phyloP scores from a whole-genome alignment of 2,113 vertebrate genomes.

The Apus apus region DNA sequence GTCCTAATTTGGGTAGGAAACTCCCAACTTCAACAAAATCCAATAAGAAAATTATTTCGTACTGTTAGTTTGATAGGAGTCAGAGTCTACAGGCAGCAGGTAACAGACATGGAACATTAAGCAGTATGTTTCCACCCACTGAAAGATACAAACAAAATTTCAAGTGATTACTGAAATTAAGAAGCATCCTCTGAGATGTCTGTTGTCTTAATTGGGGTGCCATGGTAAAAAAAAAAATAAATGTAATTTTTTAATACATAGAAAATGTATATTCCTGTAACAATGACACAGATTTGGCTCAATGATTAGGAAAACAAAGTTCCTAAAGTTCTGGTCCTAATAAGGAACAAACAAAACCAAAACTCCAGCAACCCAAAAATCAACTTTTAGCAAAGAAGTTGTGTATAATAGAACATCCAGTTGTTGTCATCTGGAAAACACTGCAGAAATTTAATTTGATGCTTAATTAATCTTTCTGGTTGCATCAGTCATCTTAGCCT shows the following conservation, averaged over 20 bases:
- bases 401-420: not conserved
- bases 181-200: not conserved
- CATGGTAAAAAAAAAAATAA: not conserved
- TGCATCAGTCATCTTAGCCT: not conserved
- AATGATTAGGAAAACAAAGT: not conserved
- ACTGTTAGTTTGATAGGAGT: not conserved
- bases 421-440: slow-evolving; percentile 2
- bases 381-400: not conserved
- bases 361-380: not conserved
- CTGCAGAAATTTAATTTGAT: not conserved
- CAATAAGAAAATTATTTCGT: not conserved
- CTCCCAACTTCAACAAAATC: not conserved
- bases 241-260: not conserved
- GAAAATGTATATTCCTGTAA: not conserved
- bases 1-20: not conserved
- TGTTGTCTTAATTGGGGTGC: not conserved
- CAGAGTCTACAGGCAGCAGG: not conserved
- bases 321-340: not conserved
- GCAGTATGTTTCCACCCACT: not conserved
- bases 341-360: not conserved
- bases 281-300: not conserved
- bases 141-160: not conserved
- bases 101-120: not conserved
- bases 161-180: not conserved
- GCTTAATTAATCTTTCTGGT: not conserved